Conservation (phyloP, 2,113 vertebrate species). For the Emydura subglobosa region DNA sequence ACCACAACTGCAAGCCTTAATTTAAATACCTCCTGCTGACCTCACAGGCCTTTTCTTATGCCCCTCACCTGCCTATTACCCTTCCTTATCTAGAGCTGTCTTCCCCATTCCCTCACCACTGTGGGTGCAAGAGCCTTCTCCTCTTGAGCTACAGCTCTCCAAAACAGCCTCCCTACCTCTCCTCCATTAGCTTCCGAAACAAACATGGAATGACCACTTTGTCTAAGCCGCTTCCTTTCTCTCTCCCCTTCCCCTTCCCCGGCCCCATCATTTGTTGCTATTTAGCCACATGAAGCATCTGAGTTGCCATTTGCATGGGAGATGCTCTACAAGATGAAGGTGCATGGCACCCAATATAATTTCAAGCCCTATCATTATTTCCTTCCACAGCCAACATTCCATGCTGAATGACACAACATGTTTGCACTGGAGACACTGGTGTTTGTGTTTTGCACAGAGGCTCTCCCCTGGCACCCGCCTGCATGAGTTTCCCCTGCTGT, state of each 20-base stretch:
- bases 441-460: neutral
- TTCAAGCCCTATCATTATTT: neutral
- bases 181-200: neutral
- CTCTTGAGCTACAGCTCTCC: neutral
- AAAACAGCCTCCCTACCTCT: neutral
- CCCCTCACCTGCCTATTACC: neutral
- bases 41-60: neutral
- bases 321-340: neutral
- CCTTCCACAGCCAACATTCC: neutral
- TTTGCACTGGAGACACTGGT: neutral
- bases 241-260: neutral
- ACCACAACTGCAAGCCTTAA: neutral
- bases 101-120: neutral
- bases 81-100: neutral
- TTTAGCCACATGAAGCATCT: no score
- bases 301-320: neutral
- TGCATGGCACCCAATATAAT: neutral
- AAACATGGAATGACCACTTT: neutral
- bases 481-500: neutral
- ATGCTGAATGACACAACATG: neutral
- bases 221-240: neutral
- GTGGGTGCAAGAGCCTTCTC: neutral
- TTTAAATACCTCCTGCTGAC: neutral
- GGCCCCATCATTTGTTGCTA: neutral
- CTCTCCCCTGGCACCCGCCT: neutral